Percentiles rank a stretch among this genome's conserved stretches.
Conservation (phyloP, 1,140 invertebrate species). For the Colletes latitarsis region DNA sequence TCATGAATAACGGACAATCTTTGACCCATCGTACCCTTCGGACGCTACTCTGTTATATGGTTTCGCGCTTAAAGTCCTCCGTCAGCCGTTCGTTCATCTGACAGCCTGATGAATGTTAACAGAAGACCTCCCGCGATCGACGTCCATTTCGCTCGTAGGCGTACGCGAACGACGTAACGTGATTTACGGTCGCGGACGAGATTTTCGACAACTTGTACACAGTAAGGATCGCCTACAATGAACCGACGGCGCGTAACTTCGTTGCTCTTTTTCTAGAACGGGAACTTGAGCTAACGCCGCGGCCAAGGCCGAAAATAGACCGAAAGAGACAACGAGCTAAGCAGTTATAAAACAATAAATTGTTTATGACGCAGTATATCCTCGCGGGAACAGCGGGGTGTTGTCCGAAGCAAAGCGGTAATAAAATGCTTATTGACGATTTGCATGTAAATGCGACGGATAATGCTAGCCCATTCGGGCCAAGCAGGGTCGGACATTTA, state of each 20-base stretch:
- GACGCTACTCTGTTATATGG: slow-evolving; percentile 64
- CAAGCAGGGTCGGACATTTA: background rate
- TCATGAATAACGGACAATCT: background rate
- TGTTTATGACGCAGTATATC: slow-evolving; percentile 56
- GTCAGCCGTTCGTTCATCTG: slow-evolving; percentile 64
- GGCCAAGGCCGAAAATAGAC: background rate
- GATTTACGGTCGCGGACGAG: slow-evolving; percentile 28
- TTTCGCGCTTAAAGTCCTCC: slow-evolving; percentile 46
- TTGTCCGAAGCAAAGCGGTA: slow-evolving; percentile 27
- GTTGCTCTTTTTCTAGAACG: no score
- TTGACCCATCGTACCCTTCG: slow-evolving; percentile 58
- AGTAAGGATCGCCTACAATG: slow-evolving; percentile 18
- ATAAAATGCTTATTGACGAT: slow-evolving; percentile 37
- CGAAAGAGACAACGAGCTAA: slow-evolving; percentile 16
- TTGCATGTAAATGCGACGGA: slow-evolving; percentile 38
- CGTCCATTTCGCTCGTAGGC: slow-evolving; percentile 7
- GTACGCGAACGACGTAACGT: background rate
- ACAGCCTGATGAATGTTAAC: slow-evolving; percentile 62
- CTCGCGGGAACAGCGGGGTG: background rate
- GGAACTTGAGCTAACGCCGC: no score
- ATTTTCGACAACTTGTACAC: slow-evolving; percentile 24
- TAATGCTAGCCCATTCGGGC: background rate
- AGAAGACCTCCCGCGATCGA: slow-evolving; percentile 46
- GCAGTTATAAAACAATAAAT: slow-evolving; percentile 54
- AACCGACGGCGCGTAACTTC: background rate